Percentiles rank a stretch among this genome's conserved stretches.
Evolutionary conservation across 2,888 invertebrate genomes (phyloP).

Genomic region (Nectonema munidae): DNA sequence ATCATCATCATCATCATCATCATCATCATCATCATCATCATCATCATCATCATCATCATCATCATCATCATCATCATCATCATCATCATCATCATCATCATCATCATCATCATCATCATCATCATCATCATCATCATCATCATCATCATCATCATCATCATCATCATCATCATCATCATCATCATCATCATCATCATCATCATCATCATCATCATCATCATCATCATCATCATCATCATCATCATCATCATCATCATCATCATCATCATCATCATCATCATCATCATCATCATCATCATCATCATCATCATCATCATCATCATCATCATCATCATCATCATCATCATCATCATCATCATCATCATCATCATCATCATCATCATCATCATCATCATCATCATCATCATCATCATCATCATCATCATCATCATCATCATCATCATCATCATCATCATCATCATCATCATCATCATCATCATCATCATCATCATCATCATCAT

Average conservation of each 20-base stretch:
- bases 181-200: constrained; percentile 17
- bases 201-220: constrained; percentile 16
- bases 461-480: constrained; percentile 16
- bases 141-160: constrained; percentile 16
- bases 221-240: constrained; percentile 16
- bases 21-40: constrained; percentile 16
- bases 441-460: constrained; percentile 16
- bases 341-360: constrained; percentile 16
- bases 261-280: constrained; percentile 17
- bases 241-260: constrained; percentile 16
- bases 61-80: constrained; percentile 16
- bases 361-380: constrained; percentile 17
- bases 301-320: constrained; percentile 16
- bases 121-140: constrained; percentile 16
- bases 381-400: constrained; percentile 17
- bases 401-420: constrained; percentile 16
- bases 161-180: constrained; percentile 17
- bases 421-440: constrained; percentile 16
- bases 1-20: constrained; percentile 16
- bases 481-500: constrained; percentile 16
- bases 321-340: constrained; percentile 16
- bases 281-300: constrained; percentile 16
- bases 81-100: constrained; percentile 17
- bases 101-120: constrained; percentile 16
- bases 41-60: constrained; percentile 16